Evolutionary conservation across 2,888 invertebrate genomes (phyloP), one percentile per base, ranked within the genome.

Genomic region (Thecophora atra): DNA sequence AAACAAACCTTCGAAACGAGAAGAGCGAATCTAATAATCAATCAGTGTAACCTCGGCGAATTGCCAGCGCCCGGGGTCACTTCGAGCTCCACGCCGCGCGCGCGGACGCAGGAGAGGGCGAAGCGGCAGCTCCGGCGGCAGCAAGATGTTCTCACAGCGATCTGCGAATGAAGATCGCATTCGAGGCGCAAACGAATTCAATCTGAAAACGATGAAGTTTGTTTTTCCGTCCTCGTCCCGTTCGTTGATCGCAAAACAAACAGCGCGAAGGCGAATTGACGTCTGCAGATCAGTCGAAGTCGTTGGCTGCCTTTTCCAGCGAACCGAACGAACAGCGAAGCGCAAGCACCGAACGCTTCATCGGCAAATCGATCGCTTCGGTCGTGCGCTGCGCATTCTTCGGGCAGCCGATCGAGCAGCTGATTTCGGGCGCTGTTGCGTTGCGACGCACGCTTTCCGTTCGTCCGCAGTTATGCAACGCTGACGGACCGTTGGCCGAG

Each of bases 71-170:
- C 51, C 26, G 62, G 30, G 70, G 70, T 70, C 70, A 70, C 21
- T n/a, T 60, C 69, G 42, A 11, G 30, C 44, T 70, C 26, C 19
- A 7, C 5, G 21, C 21, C 56, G 42, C 30, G 26, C 17, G 19
- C 28, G 21, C 17, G 8, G 28, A 30, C 30, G 52, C 21, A 26
- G 56, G 24, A 56, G 21, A 52, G 6, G 52, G 1, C 6, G 52
- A 52, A 52, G 52, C 26, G 62, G 24, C 30, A 51, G 52, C 51
- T n/a, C n/a, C 28, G 11, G 47, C n/a, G 37, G 63, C 37, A 63
- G 24, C 63, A 79, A 83, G 83, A 83, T 83, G 83, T 83, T 83
- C 83, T 83, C 83, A 83, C 81, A 83, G 80, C 82, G 83, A 83
- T 83, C 83, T 79, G 79, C 79, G 81, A 83, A 83, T 83, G 82